These are phyloP conservation scores for Myotis pilosus DNA, from an alignment of 2,797 vertebrate genomes.

Conservation along the genomic window DNA sequence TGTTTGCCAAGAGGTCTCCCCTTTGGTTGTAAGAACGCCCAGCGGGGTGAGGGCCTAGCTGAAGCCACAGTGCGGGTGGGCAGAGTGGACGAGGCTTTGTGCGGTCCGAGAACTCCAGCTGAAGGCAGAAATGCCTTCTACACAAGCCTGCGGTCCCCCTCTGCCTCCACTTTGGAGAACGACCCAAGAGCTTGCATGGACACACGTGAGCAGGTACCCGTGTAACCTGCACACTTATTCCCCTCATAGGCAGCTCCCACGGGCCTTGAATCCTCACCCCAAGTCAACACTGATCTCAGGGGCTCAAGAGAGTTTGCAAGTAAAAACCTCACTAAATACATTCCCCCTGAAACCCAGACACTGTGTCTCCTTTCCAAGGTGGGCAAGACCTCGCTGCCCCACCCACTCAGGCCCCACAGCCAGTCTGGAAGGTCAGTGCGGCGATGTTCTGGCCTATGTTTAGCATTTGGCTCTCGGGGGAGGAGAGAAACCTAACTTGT, in stretches of 20 bases:
- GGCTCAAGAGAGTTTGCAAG: not conserved
- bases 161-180: not conserved
- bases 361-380: not conserved
- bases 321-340: not conserved
- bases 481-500: not conserved
- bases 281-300: not conserved
- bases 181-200: not conserved
- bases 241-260: fast-evolving
- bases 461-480: not conserved
- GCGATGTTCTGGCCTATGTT: not conserved
- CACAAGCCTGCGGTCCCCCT: not conserved
- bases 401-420: not conserved
- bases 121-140: not conserved
- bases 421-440: not conserved
- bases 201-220: fast-evolving
- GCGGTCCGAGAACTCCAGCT: not conserved
- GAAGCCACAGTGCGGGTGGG: not conserved
- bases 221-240: not conserved
- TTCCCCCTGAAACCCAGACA: not conserved
- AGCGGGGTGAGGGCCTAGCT: not conserved
- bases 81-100: not conserved
- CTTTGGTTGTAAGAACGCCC: not conserved
- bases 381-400: not conserved
- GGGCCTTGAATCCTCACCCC: not conserved
- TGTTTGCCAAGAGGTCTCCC: not conserved